Evolutionary conservation across 2,113 vertebrate species (phyloP), one percentile per base, ranked within the genome.

Genomic region (Xyliphius kryptos): DNA sequence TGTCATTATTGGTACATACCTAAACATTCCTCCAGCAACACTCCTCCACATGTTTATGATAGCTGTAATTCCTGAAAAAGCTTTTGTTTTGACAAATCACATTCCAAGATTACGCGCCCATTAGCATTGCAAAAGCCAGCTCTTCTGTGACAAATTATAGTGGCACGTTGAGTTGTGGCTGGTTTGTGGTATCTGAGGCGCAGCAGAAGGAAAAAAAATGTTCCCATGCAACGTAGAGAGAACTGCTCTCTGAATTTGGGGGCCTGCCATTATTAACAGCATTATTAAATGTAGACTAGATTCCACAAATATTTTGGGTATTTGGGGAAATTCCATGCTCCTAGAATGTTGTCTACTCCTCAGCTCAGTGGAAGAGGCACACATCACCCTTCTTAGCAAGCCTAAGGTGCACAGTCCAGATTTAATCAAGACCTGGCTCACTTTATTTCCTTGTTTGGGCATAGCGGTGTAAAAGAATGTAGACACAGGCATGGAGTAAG

Each of bases 261-360:
- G 71, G 70, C 61, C 76, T 84, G 83, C 68, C 83, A 84, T 89
- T 89, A 91, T 89, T 89, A 88, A 85, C 70, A 52, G 41, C 76
- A 72, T 82, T 83, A 70, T 77, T 86, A 82, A 85, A 88, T 83
- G 78, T 85, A 88, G 89, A 84, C 88, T 86, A 86, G 82, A 93
- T 94, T 93, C 90, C 78, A 82, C n/a, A 16, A 77, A 90, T 93
- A 66, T 91, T 88, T 88, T 77, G 77, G 51, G 78, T 87, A 55
- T 54, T 75, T 70, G 67, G n/a, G 81, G 85, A 86, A 87, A 83
- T 91, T 91, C 85, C 74, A 20, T 53, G 19, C 64, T 69, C 59
- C 41, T 67, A 69, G 71, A 69, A 71, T 59, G 44, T 51, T n/a
- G 49, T 13, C 20, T 36, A 1, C 43, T 38, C 36, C 36, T 36